phyloP scores from a whole-genome alignment of 2,888 invertebrate genomes.

The Choristoneura rosaceana region DNA sequence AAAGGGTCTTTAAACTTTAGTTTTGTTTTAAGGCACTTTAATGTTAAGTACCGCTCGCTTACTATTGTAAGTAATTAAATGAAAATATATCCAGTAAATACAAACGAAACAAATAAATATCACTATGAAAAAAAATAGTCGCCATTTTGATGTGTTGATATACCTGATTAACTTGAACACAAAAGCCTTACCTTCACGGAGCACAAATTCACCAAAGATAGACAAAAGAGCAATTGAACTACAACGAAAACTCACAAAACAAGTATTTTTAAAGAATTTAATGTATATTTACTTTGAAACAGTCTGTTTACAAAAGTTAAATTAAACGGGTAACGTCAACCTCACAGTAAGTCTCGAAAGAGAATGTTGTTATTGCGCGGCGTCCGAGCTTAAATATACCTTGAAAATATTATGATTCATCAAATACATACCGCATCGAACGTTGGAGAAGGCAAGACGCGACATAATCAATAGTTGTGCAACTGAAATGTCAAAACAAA shows the following conservation, averaged over 20 bases:
- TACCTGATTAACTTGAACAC: background rate
- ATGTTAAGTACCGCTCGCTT: background rate
- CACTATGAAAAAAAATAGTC: too few species aligned
- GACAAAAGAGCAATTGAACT: constrained; percentile 17
- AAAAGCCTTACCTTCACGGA: constrained; percentile 14
- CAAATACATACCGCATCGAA: constrained; percentile 52
- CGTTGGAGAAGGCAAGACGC: constrained; percentile 57
- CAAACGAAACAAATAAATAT: background rate
- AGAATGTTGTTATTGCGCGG: constrained; percentile 54
- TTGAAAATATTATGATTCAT: constrained; percentile 65
- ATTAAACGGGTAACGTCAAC: constrained; percentile 40
- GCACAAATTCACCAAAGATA: constrained; percentile 30
- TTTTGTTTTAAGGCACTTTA: background rate
- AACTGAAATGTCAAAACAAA: constrained; percentile 51
- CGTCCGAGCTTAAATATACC: constrained; percentile 54
- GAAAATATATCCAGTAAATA: background rate
- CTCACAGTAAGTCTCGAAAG: constrained; percentile 46
- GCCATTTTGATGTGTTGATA: background rate
- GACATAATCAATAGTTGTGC: constrained; percentile 40
- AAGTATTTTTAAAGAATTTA: constrained; percentile 24
- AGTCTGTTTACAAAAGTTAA: constrained; percentile 6
- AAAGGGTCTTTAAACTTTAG: background rate
- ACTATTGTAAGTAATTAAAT: too few species aligned
- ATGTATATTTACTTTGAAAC: constrained; percentile 38
- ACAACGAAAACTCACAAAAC: constrained; percentile 19